Percentiles rank a stretch among this genome's conserved stretches.
Conservation (phyloP, 2,888 invertebrate species). For the Adelognathus sp. region DNA sequence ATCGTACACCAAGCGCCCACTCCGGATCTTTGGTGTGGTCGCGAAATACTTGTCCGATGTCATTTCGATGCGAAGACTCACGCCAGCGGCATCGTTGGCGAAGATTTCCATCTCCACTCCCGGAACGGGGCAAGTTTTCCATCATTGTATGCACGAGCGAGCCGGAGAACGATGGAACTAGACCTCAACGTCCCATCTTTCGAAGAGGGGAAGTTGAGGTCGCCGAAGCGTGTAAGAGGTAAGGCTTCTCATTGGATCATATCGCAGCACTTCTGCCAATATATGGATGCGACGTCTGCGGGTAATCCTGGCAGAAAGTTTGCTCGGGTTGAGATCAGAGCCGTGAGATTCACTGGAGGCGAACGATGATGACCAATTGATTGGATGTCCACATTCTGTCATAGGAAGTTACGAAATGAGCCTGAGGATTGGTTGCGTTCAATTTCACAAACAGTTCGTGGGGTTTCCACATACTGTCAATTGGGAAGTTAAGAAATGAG, state of each 20-base stretch:
- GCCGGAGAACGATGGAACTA: not conserved
- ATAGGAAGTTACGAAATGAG: too few relatives aligned
- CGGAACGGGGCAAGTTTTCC: not conserved
- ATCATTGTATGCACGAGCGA: constrained; percentile 13
- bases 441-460: too few relatives aligned
- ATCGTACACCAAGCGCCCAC: not conserved
- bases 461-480: too few relatives aligned
- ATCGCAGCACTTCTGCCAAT: not conserved
- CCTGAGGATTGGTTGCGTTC: too few relatives aligned
- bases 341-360: too few relatives aligned
- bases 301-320: not conserved
- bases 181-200: too few relatives aligned
- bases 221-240: constrained; percentile 3
- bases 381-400: too few relatives aligned
- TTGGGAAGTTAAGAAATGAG: too few relatives aligned
- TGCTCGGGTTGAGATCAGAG: not conserved
- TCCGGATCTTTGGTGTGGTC: not conserved
- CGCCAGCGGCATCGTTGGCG: too few relatives aligned
- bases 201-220: not conserved
- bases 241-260: constrained; percentile 1
- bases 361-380: too few relatives aligned
- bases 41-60: constrained; percentile 9
- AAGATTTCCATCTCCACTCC: not conserved
- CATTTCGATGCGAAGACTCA: too few relatives aligned
- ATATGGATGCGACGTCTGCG: not conserved